Percentiles rank a stretch among this genome's conserved stretches.
These are phyloP conservation scores for Xenops minutus DNA, from an alignment of 2,797 vertebrate species.

Conservation along the genomic window DNA sequence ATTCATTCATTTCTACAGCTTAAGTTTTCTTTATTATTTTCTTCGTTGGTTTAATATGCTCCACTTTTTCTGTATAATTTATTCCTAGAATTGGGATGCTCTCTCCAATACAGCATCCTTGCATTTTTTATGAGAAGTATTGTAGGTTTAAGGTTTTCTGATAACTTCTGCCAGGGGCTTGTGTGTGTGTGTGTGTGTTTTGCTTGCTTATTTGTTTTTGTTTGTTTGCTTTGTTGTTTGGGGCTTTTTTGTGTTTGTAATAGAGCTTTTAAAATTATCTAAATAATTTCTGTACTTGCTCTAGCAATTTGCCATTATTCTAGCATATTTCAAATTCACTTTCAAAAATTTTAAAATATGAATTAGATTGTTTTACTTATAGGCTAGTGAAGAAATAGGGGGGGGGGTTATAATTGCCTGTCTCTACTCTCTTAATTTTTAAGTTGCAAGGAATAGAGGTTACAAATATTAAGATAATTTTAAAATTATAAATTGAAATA, in stretches of 20 bases:
- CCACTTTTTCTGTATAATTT: neutral
- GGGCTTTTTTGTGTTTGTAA: neutral
- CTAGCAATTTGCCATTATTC: neutral
- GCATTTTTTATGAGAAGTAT: neutral
- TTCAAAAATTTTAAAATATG: neutral
- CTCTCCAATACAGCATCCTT: neutral
- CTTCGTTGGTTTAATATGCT: neutral
- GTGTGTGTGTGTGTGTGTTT: neutral
- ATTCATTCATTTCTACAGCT: neutral
- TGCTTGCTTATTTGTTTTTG: neutral
- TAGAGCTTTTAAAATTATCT: neutral
- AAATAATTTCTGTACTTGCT: neutral
- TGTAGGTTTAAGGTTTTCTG: neutral
- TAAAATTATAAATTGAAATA: neutral
- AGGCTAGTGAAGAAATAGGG: neutral
- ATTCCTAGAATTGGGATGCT: neutral
- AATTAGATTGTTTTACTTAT: neutral
- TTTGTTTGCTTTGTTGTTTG: neutral
- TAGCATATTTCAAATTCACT: neutral
- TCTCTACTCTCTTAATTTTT: neutral
- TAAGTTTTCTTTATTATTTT: neutral
- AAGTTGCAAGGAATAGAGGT: neutral
- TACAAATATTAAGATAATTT: neutral
- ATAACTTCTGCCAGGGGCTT: neutral
- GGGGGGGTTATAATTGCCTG: fast-evolving